A percentile compares a stretch with the other conserved stretches of the same genome.
Evolutionary conservation across 2,113 vertebrate genomes (phyloP).

Genomic region (Petrocephalus zakoni): DNA sequence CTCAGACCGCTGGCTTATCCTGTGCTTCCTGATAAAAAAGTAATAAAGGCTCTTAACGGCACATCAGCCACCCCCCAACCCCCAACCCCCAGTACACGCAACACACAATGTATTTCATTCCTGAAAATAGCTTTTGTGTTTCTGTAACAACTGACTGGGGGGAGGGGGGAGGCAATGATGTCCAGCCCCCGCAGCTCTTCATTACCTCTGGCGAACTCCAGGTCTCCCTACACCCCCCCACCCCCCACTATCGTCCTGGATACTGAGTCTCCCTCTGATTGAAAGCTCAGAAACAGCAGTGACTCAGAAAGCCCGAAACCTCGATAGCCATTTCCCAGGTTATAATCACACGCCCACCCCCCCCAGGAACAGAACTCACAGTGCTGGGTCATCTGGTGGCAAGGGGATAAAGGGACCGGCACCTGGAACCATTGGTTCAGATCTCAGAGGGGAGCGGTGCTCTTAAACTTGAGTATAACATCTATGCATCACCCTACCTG

Average conservation of each 20-base stretch:
- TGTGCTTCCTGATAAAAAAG: slow-evolving; percentile 64
- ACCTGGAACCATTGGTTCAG: background rate
- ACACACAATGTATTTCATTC: slow-evolving; percentile 48
- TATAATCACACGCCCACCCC: background rate
- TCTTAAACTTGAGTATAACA: background rate
- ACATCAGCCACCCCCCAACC: slow-evolving; percentile 49
- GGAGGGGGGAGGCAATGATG: slow-evolving; percentile 16
- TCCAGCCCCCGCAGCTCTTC: slow-evolving; percentile 14
- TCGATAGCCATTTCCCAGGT: background rate
- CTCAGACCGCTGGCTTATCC: slow-evolving; percentile 40
- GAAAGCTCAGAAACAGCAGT: background rate
- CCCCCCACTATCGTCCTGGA: background rate
- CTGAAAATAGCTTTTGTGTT: slow-evolving; percentile 57
- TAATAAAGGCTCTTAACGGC: slow-evolving; percentile 63
- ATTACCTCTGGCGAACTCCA: background rate
- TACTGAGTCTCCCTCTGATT: background rate
- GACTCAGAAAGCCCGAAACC: background rate
- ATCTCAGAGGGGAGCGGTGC: background rate
- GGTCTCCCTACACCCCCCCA: background rate
- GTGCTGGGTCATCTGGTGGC: background rate
- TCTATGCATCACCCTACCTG: background rate
- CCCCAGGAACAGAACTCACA: background rate
- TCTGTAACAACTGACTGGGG: slow-evolving; percentile 46
- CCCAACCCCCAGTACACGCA: slow-evolving; percentile 11
- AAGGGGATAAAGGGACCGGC: no score